phyloP scores from a whole-genome alignment of 2,113 vertebrate genomes.

The Rhabdomys dilectus region DNA sequence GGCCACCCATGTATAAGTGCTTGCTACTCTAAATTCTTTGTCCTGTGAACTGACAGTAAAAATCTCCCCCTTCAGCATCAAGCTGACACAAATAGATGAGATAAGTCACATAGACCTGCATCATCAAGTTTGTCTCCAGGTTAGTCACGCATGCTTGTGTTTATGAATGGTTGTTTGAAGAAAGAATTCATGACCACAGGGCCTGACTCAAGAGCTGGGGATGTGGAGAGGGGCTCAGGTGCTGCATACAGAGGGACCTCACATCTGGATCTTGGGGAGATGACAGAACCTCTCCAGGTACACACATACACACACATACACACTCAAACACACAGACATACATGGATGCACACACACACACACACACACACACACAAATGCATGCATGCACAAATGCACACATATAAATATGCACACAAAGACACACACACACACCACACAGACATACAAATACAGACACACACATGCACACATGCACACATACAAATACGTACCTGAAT shows the following conservation, averaged over 20 bases:
- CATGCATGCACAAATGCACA: neutral
- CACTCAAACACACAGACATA: too few relatives aligned
- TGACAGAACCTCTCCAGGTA: neutral
- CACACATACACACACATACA: neutral
- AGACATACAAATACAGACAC: neutral
- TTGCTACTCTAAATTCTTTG: neutral
- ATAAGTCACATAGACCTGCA: neutral
- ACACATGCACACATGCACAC: neutral
- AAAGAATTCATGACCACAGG: conserved; percentile 44
- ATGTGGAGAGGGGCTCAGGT: neutral
- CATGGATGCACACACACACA: neutral
- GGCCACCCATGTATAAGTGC: neutral
- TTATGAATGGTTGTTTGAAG: neutral
- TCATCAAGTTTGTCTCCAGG: neutral
- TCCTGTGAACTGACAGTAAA: neutral
- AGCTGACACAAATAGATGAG: neutral
- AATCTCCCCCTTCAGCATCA: neutral
- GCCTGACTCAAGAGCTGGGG: neutral
- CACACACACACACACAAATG: neutral
- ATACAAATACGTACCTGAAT: too few relatives aligned
- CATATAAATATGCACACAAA: too few relatives aligned
- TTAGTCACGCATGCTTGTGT: conserved; percentile 22
- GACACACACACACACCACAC: neutral
- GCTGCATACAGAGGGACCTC: neutral
- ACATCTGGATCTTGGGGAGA: neutral